Percentiles rank a stretch among this genome's conserved stretches.
Conservation (phyloP, 2,888 invertebrate genomes). For the Trichogramma dendrolimi region DNA sequence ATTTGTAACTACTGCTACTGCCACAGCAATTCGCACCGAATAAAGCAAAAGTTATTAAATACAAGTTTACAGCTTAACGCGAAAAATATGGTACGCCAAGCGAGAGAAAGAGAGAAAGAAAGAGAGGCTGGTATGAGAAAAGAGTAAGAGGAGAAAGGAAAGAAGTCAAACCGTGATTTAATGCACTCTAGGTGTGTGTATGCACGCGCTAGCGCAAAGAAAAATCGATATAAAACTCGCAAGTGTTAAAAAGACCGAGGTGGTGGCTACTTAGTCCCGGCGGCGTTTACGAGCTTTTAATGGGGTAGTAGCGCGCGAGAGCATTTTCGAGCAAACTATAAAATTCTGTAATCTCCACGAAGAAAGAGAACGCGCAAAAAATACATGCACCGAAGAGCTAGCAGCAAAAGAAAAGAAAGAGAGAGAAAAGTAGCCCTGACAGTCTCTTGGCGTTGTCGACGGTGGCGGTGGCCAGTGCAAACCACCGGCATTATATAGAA, state of each 20-base stretch:
- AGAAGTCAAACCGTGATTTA: too few relatives aligned
- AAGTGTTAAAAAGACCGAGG: conserved; percentile 10
- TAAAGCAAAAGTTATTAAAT: too few relatives aligned
- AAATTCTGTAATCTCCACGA: conserved; percentile 19
- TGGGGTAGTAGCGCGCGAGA: conserved; percentile 4
- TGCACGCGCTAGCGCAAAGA: too few relatives aligned
- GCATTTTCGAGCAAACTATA: conserved; percentile 23
- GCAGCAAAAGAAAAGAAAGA: not conserved
- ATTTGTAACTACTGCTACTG: too few relatives aligned
- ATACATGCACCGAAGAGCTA: not conserved
- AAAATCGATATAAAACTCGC: too few relatives aligned
- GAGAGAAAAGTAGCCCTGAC: not conserved
- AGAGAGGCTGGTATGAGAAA: not conserved
- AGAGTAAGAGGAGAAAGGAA: not conserved
- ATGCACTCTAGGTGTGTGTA: too few relatives aligned
- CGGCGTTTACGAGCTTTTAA: conserved; percentile 21
- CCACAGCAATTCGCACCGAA: too few relatives aligned
- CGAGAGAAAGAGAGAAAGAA: not conserved
- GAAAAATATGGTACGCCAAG: too few relatives aligned
- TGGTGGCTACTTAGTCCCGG: not conserved
- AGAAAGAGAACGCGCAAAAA: not conserved
- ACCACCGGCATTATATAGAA: too few relatives aligned
- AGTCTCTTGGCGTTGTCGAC: too few relatives aligned
- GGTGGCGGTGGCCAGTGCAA: too few relatives aligned
- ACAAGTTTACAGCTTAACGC: too few relatives aligned